Conservation (phyloP, 1,140 invertebrate genomes). For the Aporrectodea caliginosa region DNA sequence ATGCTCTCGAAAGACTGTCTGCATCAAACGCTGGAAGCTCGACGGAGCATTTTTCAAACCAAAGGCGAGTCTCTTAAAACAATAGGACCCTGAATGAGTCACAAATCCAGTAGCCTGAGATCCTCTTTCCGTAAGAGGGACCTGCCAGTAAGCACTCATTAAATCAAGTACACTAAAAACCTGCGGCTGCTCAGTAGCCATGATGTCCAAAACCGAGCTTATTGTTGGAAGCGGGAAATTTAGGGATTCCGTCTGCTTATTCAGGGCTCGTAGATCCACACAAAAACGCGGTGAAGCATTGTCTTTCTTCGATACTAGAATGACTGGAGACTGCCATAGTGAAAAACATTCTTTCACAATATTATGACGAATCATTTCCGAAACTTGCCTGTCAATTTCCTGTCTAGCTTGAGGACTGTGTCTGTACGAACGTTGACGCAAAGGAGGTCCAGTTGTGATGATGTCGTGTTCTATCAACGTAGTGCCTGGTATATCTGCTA, state of each 20-base stretch:
- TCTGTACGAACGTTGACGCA: too few species aligned
- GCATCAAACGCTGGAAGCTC: not conserved
- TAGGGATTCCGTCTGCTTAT: not conserved
- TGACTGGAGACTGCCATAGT: not conserved
- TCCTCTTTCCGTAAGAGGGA: not conserved
- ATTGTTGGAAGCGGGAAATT: not conserved
- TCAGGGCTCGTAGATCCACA: not conserved
- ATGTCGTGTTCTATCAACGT: too few species aligned
- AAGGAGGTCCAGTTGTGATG: too few species aligned
- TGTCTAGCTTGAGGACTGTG: too few species aligned
- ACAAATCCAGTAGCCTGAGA: not conserved
- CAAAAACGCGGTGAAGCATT: not conserved
- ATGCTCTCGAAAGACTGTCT: not conserved
- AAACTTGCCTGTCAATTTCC: too few species aligned
- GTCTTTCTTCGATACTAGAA: not conserved
- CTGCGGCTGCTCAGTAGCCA: not conserved
- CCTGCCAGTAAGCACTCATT: not conserved
- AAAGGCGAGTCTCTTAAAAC: not conserved
- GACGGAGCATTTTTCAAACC: not conserved
- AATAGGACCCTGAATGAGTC: not conserved
- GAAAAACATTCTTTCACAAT: not conserved
- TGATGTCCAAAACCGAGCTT: not conserved
- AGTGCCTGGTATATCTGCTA: too few species aligned
- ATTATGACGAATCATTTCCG: too few species aligned
- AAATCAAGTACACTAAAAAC: not conserved